phyloP scores from a whole-genome alignment of 2,113 vertebrate genomes.

The Nanorana parkeri region DNA sequence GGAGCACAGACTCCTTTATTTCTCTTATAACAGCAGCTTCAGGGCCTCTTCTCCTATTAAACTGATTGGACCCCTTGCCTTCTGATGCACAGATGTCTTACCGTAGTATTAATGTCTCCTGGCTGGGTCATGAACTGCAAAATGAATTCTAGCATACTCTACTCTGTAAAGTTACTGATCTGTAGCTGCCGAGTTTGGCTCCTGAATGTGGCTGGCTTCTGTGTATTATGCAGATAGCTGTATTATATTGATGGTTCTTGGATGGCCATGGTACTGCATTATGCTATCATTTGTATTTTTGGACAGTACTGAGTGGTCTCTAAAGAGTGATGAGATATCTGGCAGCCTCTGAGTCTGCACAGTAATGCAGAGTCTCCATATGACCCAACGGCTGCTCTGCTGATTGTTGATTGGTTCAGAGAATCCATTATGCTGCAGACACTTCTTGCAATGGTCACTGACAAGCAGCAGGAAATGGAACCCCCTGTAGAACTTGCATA shows the following conservation, averaged over 20 bases:
- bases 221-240: background rate
- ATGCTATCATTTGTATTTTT: constrained; percentile 9
- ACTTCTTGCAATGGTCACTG: background rate
- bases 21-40: too few relatives aligned
- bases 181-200: background rate
- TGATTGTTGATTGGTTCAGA: background rate
- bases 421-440: background rate
- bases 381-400: background rate
- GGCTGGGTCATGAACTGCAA: too few relatives aligned
- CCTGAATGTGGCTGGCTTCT: too few relatives aligned
- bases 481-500: too few relatives aligned
- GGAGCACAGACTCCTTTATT: too few relatives aligned
- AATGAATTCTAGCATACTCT: too few relatives aligned
- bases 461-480: too few relatives aligned
- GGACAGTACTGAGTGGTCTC: constrained; percentile 10
- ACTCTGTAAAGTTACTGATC: too few relatives aligned
- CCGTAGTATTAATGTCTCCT: too few relatives aligned
- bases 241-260: background rate
- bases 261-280: constrained; percentile 5
- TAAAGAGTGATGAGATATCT: background rate
- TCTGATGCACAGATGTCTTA: background rate
- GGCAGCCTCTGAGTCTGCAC: background rate
- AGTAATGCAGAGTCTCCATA: background rate
- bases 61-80: background rate
- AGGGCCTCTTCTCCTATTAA: too few relatives aligned